Evolutionary conservation across 1,140 invertebrate species (phyloP), one percentile per base, ranked within the genome.

Genomic region (Himalopsyche phryganea): DNA sequence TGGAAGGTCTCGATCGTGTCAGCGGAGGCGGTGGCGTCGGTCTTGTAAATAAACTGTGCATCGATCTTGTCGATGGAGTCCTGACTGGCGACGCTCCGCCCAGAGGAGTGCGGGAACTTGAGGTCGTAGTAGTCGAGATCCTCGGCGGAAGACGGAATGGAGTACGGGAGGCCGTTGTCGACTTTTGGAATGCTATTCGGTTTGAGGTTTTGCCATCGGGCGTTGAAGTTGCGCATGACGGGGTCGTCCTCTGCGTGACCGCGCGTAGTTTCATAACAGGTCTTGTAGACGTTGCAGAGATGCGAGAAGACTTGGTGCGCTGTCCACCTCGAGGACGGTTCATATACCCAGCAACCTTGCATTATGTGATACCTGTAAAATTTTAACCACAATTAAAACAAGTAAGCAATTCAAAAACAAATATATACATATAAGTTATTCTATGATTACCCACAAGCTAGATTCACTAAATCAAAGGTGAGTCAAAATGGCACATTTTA

Each of bases 141-240:
- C 19, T 33, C 28, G 14, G 41, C 18, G 11, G 19, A 52, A 38
- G 36, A 42, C 17, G 41, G 44, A 45, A 17, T 15, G 19, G 46
- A 48, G 33, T 36, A 36, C 6, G 48, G 33, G 20, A 54, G 54
- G n/a, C 52, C 52, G 15, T 80, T 81, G 63, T 83, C 81, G 32
- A 77, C 71, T 52, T 81, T 82, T 5, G 82, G 75, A 40, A 83
- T 80, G 42, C 76, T 76, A 68, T 86, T 86, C 15, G 81, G 84
- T 69, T 83, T 83, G 20, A 85, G 74, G 35, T 68, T 77, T 51
- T 84, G 81, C 85, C 85, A 88, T 38, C 85, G 79, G 20, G 78
- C 76, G 57, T 89, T 85, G 66, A 90, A 90, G 66, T 87, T 84
- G 38, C 79, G 73, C 36, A 76, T 71, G 55, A 69, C 60, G 65